Conservation (phyloP, 2,888 invertebrate species). For the Clistopyga incitator region DNA sequence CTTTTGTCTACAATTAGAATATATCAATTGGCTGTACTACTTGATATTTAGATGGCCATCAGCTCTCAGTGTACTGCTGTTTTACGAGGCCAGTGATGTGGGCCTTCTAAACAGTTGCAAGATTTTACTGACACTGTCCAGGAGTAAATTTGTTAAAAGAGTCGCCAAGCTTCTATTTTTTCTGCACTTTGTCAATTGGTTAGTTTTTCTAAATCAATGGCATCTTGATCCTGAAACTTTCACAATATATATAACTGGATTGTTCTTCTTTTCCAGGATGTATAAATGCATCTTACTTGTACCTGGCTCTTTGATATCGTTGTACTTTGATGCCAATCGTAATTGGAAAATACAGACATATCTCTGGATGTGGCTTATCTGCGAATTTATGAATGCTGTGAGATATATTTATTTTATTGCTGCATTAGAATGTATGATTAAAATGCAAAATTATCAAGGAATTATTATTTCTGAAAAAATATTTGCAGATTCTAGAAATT, state of each 20-base stretch:
- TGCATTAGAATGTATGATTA: background rate
- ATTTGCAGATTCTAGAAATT: no score
- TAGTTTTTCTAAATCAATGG: conserved; percentile 54
- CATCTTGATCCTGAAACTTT: background rate
- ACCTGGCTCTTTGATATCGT: conserved; percentile 73
- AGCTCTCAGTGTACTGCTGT: conserved; percentile 59
- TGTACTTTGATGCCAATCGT: conserved; percentile 67
- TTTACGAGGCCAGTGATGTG: conserved; percentile 73
- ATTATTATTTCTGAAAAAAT: no score
- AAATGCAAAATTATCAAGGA: background rate
- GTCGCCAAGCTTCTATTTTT: conserved; percentile 73
- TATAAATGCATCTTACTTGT: conserved; percentile 75
- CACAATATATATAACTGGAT: background rate
- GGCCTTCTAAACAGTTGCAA: conserved; percentile 67
- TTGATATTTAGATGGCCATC: conserved; percentile 57
- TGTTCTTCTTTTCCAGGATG: conserved; percentile 70
- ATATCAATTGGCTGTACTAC: background rate
- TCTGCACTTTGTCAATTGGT: conserved; percentile 76
- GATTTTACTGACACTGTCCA: conserved; percentile 64
- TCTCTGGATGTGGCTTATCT: conserved; percentile 76
- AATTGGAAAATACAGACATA: conserved; percentile 68
- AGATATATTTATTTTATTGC: conserved; percentile 45
- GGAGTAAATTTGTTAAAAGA: conserved; percentile 67
- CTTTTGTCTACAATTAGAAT: background rate
- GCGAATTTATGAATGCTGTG: conserved; percentile 77